Percentiles rank a stretch among this genome's conserved stretches.
Evolutionary conservation across 2,888 invertebrate species (phyloP).

Genomic region (Archaeoteleia sp.): DNA sequence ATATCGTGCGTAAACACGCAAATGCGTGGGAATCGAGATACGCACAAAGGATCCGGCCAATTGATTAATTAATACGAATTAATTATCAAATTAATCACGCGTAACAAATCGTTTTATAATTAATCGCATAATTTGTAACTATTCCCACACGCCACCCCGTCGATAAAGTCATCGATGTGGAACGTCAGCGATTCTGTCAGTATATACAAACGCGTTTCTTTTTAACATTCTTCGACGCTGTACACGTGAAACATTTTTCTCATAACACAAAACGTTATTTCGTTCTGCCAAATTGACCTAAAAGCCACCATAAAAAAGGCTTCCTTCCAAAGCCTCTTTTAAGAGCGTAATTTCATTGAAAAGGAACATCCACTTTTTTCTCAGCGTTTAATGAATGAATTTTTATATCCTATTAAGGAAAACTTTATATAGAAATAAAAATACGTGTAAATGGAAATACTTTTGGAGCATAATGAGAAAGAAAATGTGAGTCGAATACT

Average conservation of each 20-base stretch:
- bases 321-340: not conserved
- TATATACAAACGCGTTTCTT: not conserved
- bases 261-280: not conserved
- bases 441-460: too few relatives aligned
- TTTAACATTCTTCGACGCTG: not conserved
- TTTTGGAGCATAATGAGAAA: too few relatives aligned
- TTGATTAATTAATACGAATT: too few relatives aligned
- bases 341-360: not conserved
- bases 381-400: not conserved
- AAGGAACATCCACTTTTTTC: not conserved
- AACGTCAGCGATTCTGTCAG: not conserved
- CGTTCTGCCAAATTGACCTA: slow-evolving; percentile 4
- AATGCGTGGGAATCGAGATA: slow-evolving; percentile 8
- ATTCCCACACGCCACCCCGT: too few relatives aligned
- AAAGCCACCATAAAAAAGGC: not conserved
- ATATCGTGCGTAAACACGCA: too few relatives aligned
- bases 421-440: too few relatives aligned
- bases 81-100: too few relatives aligned
- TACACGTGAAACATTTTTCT: not conserved
- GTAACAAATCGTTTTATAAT: too few relatives aligned
- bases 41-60: too few relatives aligned
- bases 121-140: too few relatives aligned
- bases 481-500: too few relatives aligned
- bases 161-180: too few relatives aligned
- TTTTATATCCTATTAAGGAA: not conserved